phyloP scores from a whole-genome alignment of 1,140 invertebrate species.

The Uloborus diversus region DNA sequence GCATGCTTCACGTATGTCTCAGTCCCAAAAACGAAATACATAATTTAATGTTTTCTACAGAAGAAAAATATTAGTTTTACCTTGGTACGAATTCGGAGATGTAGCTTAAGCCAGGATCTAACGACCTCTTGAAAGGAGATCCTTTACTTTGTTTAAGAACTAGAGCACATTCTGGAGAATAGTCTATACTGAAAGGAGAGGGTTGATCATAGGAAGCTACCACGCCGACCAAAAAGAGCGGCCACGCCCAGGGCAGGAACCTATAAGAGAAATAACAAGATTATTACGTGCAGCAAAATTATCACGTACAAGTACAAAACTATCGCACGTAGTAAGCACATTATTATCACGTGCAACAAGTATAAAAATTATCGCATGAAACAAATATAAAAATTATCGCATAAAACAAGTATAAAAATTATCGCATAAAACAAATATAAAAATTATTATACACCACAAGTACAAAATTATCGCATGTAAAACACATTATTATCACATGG shows the following conservation, averaged over 20 bases:
- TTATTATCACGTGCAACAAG: not conserved
- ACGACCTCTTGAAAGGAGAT: conserved; percentile 4
- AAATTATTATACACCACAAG: not conserved
- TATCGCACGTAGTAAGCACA: not conserved
- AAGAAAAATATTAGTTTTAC: conserved; percentile 25
- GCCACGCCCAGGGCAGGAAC: conserved; percentile 41
- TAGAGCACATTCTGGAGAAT: conserved; percentile 58
- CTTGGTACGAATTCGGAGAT: conserved; percentile 61
- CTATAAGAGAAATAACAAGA: not conserved
- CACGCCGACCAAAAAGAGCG: conserved; percentile 3
- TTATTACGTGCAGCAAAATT: too few relatives aligned
- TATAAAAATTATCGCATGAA: not conserved
- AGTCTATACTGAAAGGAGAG: conserved; percentile 56
- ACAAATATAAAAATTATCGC: not conserved
- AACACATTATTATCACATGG: too few relatives aligned
- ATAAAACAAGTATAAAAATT: not conserved
- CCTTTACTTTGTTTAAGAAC: conserved; percentile 52
- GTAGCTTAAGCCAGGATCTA: conserved; percentile 55
- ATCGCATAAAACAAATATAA: not conserved
- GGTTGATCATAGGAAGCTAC: conserved; percentile 37
- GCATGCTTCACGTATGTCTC: too few relatives aligned
- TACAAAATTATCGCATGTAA: too few relatives aligned
- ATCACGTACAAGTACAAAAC: too few relatives aligned
- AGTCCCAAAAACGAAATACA: not conserved
- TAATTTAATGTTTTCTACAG: not conserved